Percentiles rank a stretch among this genome's conserved stretches.
These are phyloP conservation scores for Catharus bicknelli DNA, from an alignment of 2,113 vertebrate genomes.

Conservation along the genomic window DNA sequence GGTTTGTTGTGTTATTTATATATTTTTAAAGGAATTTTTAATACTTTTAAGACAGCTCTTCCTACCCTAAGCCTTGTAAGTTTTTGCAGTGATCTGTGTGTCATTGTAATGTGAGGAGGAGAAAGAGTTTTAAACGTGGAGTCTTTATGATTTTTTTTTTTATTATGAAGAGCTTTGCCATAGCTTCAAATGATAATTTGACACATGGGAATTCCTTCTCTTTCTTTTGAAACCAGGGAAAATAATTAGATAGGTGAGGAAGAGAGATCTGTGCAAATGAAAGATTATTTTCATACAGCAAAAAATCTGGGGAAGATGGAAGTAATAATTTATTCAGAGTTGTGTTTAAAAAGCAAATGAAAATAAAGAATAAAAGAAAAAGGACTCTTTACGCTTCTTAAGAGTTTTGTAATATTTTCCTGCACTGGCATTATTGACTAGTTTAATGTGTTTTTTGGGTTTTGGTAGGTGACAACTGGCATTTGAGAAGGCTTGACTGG, in stretches of 20 bases:
- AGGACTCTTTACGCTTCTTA: background rate
- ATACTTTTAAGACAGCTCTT: background rate
- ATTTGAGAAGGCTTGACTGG: conserved; percentile 37
- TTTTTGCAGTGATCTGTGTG: background rate
- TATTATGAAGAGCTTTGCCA: background rate
- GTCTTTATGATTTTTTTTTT: background rate
- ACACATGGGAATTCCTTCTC: background rate
- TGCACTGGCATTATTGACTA: background rate
- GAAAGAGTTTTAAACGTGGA: background rate
- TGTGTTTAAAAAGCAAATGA: background rate
- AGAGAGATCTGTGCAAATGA: background rate
- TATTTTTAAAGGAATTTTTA: background rate
- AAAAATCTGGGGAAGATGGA: background rate
- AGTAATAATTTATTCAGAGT: background rate
- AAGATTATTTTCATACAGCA: background rate
- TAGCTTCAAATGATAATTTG: background rate
- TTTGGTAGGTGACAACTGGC: conserved; percentile 73
- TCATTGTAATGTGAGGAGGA: background rate
- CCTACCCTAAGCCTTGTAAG: background rate
- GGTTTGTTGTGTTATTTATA: conserved; percentile 72
- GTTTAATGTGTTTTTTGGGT: background rate
- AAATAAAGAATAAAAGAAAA: background rate
- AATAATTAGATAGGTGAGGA: background rate
- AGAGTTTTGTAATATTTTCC: background rate
- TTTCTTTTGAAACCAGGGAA: background rate